Evolutionary conservation across 1,140 invertebrate genomes (phyloP).

Genomic region (Eupeodes corollae): DNA sequence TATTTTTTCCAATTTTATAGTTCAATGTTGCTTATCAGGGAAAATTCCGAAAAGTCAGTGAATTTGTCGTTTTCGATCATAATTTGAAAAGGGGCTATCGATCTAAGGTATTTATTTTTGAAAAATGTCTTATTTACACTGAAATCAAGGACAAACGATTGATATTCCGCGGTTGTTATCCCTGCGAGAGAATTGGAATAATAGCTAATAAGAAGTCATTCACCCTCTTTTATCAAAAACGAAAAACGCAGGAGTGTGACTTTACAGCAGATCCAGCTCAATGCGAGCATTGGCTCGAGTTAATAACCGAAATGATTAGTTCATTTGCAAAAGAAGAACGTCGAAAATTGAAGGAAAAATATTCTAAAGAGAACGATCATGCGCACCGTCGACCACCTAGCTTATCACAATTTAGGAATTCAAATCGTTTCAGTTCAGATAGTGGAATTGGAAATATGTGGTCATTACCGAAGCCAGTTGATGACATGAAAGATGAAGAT

Average conservation of each 20-base stretch:
- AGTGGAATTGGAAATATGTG: constrained; percentile 34
- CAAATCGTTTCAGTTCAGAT: constrained; percentile 34
- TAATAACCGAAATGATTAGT: constrained; percentile 31
- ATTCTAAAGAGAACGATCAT: constrained; percentile 24
- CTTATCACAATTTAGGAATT: constrained; percentile 28
- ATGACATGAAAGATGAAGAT: constrained; percentile 6
- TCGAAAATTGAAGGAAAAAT: constrained; percentile 25
- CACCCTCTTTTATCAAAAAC: constrained; percentile 27
- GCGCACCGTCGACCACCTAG: constrained; percentile 27
- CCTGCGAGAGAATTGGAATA: constrained; percentile 30
- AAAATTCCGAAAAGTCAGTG: constrained; percentile 30
- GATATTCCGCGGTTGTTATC: constrained; percentile 33
- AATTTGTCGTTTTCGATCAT: constrained; percentile 27
- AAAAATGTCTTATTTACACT: constrained; percentile 36
- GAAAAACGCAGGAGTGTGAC: constrained; percentile 34
- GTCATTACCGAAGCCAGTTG: constrained; percentile 26
- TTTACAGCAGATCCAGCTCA: constrained; percentile 21
- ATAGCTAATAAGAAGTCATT: constrained; percentile 24
- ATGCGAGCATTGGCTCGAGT: constrained; percentile 22
- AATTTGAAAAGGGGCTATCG: constrained; percentile 24
- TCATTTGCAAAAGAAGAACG: constrained; percentile 27
- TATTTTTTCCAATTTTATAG: constrained; percentile 8
- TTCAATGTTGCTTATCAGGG: constrained; percentile 34
- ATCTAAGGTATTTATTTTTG: constrained; percentile 34
- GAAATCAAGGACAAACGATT: constrained; percentile 32